Evolutionary conservation across 2,888 invertebrate genomes (phyloP).

Genomic region (Plebejus argus): DNA sequence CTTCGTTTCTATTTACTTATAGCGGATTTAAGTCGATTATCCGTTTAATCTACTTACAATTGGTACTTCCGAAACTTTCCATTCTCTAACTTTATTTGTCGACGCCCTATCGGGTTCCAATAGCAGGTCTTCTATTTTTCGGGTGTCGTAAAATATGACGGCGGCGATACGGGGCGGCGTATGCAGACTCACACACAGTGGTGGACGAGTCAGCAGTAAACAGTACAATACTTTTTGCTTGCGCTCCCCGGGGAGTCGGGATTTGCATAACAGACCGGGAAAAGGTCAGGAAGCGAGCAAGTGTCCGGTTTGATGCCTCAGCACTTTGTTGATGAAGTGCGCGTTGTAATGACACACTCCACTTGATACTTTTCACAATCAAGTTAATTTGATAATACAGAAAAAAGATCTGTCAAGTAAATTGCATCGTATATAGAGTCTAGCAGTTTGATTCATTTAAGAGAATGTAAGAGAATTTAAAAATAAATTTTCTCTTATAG

Average conservation of each 20-base stretch:
- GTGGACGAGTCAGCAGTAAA: constrained; percentile 74
- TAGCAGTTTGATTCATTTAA: neutral
- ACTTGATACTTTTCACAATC: constrained; percentile 46
- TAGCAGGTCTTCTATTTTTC: constrained; percentile 17
- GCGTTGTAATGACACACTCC: constrained; percentile 47
- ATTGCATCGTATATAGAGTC: neutral
- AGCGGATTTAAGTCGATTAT: neutral
- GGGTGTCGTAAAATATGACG: constrained; percentile 4
- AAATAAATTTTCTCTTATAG: neutral
- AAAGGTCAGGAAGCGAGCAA: constrained; percentile 81
- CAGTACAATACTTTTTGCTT: constrained; percentile 78
- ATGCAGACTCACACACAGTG: constrained; percentile 72
- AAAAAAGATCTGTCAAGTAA: neutral
- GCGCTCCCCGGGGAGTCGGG: constrained; percentile 65
- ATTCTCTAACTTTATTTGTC: neutral
- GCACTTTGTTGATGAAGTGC: constrained; percentile 55
- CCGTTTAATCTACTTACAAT: neutral
- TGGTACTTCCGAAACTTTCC: neutral
- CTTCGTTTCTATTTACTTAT: neutral
- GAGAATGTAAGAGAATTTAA: neutral
- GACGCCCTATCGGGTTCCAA: neutral
- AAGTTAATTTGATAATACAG: neutral
- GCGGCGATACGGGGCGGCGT: constrained; percentile 55
- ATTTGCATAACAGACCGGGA: constrained; percentile 80
- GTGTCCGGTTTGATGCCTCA: constrained; percentile 76